A percentile compares a stretch with the other conserved stretches of the same genome.
Evolutionary conservation across 2,113 vertebrate species (phyloP).

Genomic region (Phyllopteryx taeniolatus): DNA sequence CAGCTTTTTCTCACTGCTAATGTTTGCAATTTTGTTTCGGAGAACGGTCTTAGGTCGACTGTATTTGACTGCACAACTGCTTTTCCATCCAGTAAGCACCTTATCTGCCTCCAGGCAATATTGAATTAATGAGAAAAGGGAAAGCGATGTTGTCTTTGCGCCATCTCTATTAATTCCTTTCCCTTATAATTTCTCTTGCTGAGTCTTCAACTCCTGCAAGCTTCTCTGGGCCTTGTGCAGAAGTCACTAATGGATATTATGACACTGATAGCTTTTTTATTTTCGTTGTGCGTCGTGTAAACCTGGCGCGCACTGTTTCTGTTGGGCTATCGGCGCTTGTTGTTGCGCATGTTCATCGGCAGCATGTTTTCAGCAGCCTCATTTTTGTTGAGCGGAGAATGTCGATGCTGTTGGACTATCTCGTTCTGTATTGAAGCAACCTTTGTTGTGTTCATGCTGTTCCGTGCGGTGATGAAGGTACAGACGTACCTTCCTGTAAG

Average conservation of each 20-base stretch:
- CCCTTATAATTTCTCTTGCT: conserved; percentile 33
- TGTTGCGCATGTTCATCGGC: no score
- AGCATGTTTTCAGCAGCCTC: no score
- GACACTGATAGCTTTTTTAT: no score
- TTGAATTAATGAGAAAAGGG: conserved; percentile 51
- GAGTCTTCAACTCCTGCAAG: conserved; percentile 43
- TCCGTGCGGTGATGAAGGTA: no score
- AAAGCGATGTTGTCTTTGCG: conserved; percentile 42
- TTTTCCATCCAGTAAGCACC: conserved; percentile 44
- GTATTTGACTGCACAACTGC: conserved; percentile 45
- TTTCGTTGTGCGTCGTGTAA: no score
- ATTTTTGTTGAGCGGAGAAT: no score
- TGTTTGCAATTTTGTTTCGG: conserved; percentile 58
- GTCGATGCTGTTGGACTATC: no score
- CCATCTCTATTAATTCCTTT: conserved; percentile 29
- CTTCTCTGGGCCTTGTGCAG: conserved; percentile 41
- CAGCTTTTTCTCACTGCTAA: conserved; percentile 52
- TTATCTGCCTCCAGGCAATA: conserved; percentile 27
- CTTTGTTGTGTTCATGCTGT: no score
- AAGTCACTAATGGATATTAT: conserved; percentile 53
- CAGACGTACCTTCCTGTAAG: no score
- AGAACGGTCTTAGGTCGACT: conserved; percentile 47
- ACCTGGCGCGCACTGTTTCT: no score
- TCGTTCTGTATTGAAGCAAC: no score
- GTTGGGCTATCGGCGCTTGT: no score